Evolutionary conservation across 2,113 vertebrate genomes (phyloP).

Genomic region (Baryphthengus martii): DNA sequence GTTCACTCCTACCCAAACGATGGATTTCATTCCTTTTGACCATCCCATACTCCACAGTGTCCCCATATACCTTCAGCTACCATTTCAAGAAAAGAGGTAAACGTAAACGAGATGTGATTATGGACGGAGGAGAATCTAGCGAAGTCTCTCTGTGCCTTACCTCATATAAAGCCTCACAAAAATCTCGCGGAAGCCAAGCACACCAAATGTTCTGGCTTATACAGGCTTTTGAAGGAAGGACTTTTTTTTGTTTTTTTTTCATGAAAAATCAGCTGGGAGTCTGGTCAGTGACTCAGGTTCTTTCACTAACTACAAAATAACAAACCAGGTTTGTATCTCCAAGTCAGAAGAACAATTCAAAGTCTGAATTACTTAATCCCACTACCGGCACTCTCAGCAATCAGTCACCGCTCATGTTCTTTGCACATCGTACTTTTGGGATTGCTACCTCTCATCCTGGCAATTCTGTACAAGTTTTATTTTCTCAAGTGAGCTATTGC

Average conservation of each 20-base stretch:
- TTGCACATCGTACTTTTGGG: not conserved
- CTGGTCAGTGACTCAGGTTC: not conserved
- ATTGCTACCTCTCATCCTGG: not conserved
- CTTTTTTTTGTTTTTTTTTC: not conserved
- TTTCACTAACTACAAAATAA: not conserved
- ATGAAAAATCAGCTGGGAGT: not conserved
- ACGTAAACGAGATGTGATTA: not conserved
- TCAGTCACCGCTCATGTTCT: not conserved
- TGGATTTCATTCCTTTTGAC: not conserved
- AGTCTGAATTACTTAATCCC: not conserved
- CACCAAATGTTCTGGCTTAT: not conserved
- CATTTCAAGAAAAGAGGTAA: not conserved
- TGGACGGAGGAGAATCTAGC: not conserved
- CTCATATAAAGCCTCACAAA: not conserved
- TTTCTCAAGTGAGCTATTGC: constrained; percentile 1
- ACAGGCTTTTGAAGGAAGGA: not conserved
- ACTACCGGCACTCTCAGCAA: not conserved
- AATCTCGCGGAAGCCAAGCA: not conserved
- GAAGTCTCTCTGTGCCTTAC: not conserved
- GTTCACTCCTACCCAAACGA: not conserved
- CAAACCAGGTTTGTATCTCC: not conserved
- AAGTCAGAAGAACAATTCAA: not conserved
- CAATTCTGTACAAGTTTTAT: not conserved
- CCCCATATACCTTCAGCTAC: not conserved
- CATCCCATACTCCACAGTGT: accelerated